Evolutionary conservation across 35 echinoderm and acorn worm genomes (phyloP).

Genomic region (Strongylocentrotus purpuratus): DNA sequence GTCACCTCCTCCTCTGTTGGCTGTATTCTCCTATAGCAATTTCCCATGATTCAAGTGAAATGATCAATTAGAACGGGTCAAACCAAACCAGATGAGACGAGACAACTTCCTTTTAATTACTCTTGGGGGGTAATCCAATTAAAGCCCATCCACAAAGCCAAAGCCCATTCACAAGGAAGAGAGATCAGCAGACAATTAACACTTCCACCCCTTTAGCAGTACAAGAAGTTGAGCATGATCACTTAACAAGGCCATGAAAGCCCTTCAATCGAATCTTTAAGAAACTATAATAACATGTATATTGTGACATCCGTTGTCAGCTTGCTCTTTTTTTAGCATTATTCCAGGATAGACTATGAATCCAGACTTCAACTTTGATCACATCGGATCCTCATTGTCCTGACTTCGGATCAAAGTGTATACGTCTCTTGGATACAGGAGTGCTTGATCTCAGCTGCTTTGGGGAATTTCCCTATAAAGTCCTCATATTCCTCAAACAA

Average conservation of each 20-base stretch:
- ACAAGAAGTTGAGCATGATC: neutral
- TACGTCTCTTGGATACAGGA: neutral
- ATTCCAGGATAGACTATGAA: neutral
- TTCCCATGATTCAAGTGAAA: slow-evolving; percentile 1
- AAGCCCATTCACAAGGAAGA: neutral
- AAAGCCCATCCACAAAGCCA: neutral
- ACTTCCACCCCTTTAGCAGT: neutral
- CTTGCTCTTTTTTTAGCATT: neutral
- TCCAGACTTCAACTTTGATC: neutral
- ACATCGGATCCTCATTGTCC: neutral
- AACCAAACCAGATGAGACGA: neutral
- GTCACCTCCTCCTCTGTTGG: slow-evolving; percentile 13
- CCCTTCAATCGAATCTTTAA: neutral
- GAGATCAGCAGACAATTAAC: neutral
- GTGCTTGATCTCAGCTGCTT: neutral
- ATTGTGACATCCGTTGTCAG: neutral
- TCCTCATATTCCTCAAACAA: neutral
- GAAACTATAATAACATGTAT: neutral
- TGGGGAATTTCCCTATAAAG: neutral
- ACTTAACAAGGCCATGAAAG: neutral
- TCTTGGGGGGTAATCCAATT: neutral
- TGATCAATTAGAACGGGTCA: neutral
- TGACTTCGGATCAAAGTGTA: neutral
- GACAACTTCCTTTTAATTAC: slow-evolving; percentile 1
- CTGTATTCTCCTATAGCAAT: slow-evolving; percentile 33